These are phyloP conservation scores for Drosophila suboccidentalis DNA, from an alignment of 2,888 invertebrate species.

Conservation along the genomic window DNA sequence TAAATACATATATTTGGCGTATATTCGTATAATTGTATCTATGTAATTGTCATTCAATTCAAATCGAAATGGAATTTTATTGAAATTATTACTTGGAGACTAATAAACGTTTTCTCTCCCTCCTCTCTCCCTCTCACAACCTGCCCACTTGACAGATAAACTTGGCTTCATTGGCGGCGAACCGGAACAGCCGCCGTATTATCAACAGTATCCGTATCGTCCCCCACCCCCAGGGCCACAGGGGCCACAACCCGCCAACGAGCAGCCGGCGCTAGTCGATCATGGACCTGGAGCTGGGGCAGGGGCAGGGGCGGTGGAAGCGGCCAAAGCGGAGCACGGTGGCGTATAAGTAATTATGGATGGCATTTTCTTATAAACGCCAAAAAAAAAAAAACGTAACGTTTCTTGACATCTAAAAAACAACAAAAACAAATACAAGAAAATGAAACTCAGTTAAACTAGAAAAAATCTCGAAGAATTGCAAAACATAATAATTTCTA, in stretches of 20 bases:
- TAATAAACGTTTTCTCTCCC: constrained; percentile 8
- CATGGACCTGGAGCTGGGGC: constrained; percentile 66
- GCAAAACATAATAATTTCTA: constrained; percentile 47
- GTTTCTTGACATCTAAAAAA: constrained; percentile 40
- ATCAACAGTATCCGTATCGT: constrained; percentile 86
- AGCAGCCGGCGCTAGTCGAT: constrained; percentile 83
- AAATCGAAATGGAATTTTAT: background rate
- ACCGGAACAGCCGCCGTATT: constrained; percentile 83
- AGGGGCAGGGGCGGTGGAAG: constrained; percentile 44
- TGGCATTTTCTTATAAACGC: constrained; percentile 56
- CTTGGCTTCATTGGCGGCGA: constrained; percentile 85
- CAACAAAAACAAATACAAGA: constrained; percentile 10
- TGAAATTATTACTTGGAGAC: background rate
- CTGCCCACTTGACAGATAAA: constrained; percentile 75
- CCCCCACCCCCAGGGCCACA: constrained; percentile 87
- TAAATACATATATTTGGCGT: constrained; percentile 47
- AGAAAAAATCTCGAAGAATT: constrained; percentile 59
- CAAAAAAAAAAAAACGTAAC: constrained; percentile 28
- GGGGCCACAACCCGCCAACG: constrained; percentile 87
- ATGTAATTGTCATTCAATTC: constrained; percentile 51
- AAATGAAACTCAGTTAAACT: constrained; percentile 58
- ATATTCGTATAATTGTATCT: constrained; percentile 45
- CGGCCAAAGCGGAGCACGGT: constrained; percentile 49
- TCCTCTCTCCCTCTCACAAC: constrained; percentile 9
- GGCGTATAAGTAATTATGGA: constrained; percentile 71